Conservation (phyloP, 64 coral and sea anemone species). For the Acropora yongei region DNA sequence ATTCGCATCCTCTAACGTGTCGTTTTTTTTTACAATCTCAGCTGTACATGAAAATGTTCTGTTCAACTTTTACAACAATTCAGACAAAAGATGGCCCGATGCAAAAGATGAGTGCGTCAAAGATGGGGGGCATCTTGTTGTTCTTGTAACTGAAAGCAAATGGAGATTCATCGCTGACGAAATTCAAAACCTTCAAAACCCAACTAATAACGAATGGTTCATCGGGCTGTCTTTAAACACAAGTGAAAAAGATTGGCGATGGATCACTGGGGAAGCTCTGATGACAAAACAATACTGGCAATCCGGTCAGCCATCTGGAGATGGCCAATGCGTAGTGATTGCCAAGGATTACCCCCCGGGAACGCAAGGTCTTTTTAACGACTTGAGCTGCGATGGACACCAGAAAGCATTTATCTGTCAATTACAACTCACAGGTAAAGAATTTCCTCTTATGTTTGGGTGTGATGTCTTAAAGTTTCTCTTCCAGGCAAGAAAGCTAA, state of each 20-base stretch:
- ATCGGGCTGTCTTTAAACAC: slow-evolving; percentile 3
- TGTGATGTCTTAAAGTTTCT: no score
- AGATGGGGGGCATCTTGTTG: slow-evolving; percentile 35
- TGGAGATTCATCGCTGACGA: slow-evolving; percentile 51
- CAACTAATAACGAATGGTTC: slow-evolving; percentile 36
- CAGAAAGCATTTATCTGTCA: slow-evolving; percentile 60
- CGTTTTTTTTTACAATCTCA: not conserved
- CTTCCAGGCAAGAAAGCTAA: not conserved
- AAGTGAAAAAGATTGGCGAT: slow-evolving; percentile 9
- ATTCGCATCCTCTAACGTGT: not conserved
- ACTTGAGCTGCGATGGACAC: slow-evolving; percentile 8
- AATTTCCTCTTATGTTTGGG: no score
- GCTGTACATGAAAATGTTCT: slow-evolving; percentile 16
- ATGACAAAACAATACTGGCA: slow-evolving; percentile 45
- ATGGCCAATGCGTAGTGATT: slow-evolving; percentile 55
- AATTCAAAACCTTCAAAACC: slow-evolving; percentile 58
- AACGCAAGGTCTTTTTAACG: slow-evolving; percentile 29
- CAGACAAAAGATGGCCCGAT: slow-evolving; percentile 2
- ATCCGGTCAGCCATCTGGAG: slow-evolving; percentile 3
- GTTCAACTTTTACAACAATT: slow-evolving; percentile 19
- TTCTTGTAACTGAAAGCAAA: slow-evolving; percentile 48
- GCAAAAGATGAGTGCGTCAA: slow-evolving; percentile 8
- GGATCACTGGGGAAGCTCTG: slow-evolving; percentile 46
- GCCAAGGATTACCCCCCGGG: slow-evolving; percentile 10
- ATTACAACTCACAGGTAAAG: not conserved